Percentiles rank a stretch among this genome's conserved stretches.
These are phyloP conservation scores for Pseudotriccus pelzelni DNA, from an alignment of 2,797 vertebrate species.

Conservation along the genomic window DNA sequence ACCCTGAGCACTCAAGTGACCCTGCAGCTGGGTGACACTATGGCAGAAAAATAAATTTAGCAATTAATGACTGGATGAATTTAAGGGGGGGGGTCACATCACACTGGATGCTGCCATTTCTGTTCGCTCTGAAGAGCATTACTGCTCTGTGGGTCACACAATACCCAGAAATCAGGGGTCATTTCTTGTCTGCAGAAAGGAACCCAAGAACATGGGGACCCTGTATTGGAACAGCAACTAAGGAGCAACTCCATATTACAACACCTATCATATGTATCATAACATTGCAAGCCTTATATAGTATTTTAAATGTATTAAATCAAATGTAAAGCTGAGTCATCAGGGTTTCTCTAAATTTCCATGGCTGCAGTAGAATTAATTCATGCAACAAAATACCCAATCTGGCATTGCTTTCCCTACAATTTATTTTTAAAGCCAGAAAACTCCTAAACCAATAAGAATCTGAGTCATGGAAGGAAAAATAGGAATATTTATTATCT, in stretches of 20 bases:
- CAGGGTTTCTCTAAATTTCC: background rate
- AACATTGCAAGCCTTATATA: background rate
- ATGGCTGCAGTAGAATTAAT: background rate
- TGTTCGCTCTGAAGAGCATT: background rate
- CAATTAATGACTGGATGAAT: background rate
- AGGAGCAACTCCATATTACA: background rate
- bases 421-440: background rate
- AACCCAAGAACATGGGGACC: background rate
- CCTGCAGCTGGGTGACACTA: background rate
- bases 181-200: background rate
- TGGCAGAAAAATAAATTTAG: background rate
- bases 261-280: background rate
- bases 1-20: background rate
- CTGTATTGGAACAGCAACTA: background rate
- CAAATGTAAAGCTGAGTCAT: background rate
- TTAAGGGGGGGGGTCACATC: background rate
- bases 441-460: background rate
- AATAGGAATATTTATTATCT: background rate
- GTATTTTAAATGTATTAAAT: background rate
- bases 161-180: background rate
- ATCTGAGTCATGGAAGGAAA: background rate
- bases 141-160: background rate
- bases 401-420: background rate
- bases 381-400: background rate
- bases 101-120: background rate